Evolutionary conservation across 2,888 invertebrate species (phyloP).

Genomic region (Choristoneura rosaceana): DNA sequence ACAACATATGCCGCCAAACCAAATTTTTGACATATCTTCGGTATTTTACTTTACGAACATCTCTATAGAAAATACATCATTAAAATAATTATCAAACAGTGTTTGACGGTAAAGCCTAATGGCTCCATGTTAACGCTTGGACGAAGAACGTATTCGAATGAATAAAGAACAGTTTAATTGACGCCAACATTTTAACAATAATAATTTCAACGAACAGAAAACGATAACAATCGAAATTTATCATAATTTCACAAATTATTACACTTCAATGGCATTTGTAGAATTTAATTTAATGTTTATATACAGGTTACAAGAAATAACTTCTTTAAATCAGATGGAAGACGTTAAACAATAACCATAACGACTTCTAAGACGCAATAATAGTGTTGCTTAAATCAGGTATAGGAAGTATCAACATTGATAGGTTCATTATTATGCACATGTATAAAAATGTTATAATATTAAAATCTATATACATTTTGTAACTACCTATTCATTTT

Average conservation of each 20-base stretch:
- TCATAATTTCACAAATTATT: slow-evolving; percentile 4
- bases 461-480: slow-evolving; percentile 75
- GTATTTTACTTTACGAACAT: not conserved
- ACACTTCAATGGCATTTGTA: slow-evolving; percentile 19
- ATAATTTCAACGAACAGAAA: not conserved
- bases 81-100: slow-evolving; percentile 4
- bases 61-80: slow-evolving; percentile 4
- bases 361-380: slow-evolving; percentile 21
- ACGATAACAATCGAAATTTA: slow-evolving; percentile 5
- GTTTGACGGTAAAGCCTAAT: slow-evolving; percentile 2
- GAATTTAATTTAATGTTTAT: slow-evolving; percentile 1
- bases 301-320: slow-evolving; percentile 40
- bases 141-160: slow-evolving; percentile 10
- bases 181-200: slow-evolving; percentile 23
- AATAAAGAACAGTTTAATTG: slow-evolving; percentile 29
- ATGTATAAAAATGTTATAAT: slow-evolving; percentile 73
- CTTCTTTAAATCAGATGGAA: slow-evolving; percentile 64
- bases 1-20: slow-evolving; percentile 23
- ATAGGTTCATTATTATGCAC: slow-evolving; percentile 54
- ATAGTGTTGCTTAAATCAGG: slow-evolving; percentile 27
- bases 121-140: slow-evolving; percentile 6
- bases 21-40: not conserved
- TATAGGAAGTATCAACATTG: slow-evolving; percentile 41
- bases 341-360: slow-evolving; percentile 54
- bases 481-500: slow-evolving; percentile 68